phyloP scores from a whole-genome alignment of 2,113 vertebrate genomes.

The Noturus placidus region DNA sequence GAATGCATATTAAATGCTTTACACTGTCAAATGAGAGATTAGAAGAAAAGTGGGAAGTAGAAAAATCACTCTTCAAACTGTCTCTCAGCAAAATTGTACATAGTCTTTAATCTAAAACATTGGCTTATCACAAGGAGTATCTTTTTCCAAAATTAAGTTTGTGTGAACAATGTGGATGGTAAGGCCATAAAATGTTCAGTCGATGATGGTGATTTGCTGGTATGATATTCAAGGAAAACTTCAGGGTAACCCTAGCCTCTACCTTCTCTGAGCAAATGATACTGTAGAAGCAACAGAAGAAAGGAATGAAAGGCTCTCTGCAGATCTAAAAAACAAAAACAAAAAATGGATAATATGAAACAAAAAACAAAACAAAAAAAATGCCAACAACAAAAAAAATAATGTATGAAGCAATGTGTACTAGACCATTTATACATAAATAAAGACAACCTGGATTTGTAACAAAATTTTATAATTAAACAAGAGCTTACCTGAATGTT shows the following conservation, averaged over 20 bases:
- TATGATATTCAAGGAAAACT: constrained; percentile 65
- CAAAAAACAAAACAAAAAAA: constrained; percentile 45
- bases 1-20: constrained; percentile 34
- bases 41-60: background rate
- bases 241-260: constrained; percentile 63
- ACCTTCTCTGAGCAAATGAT: constrained; percentile 64
- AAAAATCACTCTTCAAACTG: constrained; percentile 1
- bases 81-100: background rate
- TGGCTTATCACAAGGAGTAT: background rate
- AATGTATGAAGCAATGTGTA: constrained; percentile 23
- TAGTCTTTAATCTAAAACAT: background rate
- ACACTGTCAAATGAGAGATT: background rate
- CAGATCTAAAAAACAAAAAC: constrained; percentile 73
- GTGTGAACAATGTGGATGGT: constrained; percentile 28
- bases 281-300: constrained; percentile 62
- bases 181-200: constrained; percentile 30
- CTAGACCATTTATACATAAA: background rate
- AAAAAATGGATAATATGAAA: constrained; percentile 60
- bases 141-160: constrained; percentile 13
- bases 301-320: constrained; percentile 64
- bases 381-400: constrained; percentile 33
- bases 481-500: constrained; percentile 62
- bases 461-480: background rate
- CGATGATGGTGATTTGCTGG: constrained; percentile 59
- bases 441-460: background rate